phyloP scores from a whole-genome alignment of 35 echinoderm and acorn worm species.

The Apostichopus parvimensis region DNA sequence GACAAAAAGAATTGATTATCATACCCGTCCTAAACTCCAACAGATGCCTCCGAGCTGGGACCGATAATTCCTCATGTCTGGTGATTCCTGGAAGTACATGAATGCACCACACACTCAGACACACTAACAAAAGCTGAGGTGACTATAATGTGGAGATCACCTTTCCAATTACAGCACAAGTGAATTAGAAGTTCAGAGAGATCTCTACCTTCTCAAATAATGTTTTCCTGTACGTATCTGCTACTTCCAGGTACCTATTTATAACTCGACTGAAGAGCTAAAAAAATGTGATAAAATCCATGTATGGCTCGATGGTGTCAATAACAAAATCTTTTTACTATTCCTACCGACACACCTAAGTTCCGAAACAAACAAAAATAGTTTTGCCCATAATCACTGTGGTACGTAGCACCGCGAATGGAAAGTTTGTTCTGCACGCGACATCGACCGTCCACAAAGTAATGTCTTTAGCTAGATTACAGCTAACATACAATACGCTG shows the following conservation, averaged over 20 bases:
- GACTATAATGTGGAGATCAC: not conserved
- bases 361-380: too few species aligned
- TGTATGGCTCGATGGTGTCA: too few species aligned
- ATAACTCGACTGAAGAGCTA: not conserved
- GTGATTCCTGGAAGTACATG: not conserved
- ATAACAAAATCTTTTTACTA: too few species aligned
- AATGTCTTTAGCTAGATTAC: not conserved
- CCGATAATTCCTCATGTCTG: not conserved
- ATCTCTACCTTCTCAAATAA: not conserved
- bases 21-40: not conserved
- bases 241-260: not conserved
- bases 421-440: not conserved
- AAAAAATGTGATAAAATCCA: too few species aligned
- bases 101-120: not conserved
- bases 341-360: too few species aligned
- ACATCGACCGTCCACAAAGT: not conserved
- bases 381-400: too few species aligned
- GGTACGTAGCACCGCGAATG: too few species aligned
- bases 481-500: not conserved
- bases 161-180: not conserved
- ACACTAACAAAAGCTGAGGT: not conserved
- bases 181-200: not conserved
- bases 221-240: not conserved
- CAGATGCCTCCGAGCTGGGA: not conserved
- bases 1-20: not conserved